phyloP scores from a whole-genome alignment of 2,113 vertebrate species.

The Tricholaema leucomelas region DNA sequence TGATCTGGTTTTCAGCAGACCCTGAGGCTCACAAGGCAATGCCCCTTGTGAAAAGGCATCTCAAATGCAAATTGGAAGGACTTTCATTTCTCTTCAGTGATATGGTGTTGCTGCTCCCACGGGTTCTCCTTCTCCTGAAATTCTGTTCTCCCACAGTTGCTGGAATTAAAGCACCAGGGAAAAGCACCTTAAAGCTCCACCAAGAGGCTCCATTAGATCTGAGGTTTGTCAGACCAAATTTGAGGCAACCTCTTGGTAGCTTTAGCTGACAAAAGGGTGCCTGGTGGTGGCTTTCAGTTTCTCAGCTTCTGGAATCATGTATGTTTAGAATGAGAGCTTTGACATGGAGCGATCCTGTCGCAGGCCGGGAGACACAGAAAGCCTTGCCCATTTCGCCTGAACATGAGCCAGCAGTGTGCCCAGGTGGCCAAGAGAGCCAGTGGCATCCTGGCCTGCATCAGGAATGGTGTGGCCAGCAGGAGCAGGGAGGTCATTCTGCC shows the following conservation, averaged over 20 bases:
- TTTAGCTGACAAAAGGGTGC: background rate
- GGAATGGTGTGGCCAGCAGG: too few relatives aligned
- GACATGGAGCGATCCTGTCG: background rate
- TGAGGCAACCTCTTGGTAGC: background rate
- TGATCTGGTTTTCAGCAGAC: background rate
- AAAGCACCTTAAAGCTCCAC: background rate
- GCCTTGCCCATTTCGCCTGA: too few relatives aligned
- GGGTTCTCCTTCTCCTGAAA: background rate
- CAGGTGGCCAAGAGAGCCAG: too few relatives aligned
- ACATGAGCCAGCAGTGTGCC: too few relatives aligned
- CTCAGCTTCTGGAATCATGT: background rate
- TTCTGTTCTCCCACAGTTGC: background rate
- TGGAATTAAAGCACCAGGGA: background rate
- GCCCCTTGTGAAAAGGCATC: fast-evolving
- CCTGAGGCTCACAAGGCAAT: background rate
- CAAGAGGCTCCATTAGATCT: background rate
- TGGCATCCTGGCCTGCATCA: too few relatives aligned
- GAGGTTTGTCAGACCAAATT: background rate
- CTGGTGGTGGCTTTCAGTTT: fast-evolving
- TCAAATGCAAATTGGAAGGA: background rate
- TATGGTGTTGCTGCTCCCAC: background rate
- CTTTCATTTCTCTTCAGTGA: background rate
- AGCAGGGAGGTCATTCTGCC: too few relatives aligned
- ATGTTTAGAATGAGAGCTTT: background rate
- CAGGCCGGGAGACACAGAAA: background rate